Evolutionary conservation across 2,888 invertebrate genomes (phyloP), one percentile per base, ranked within the genome.

Genomic region (Caenorhabditis japonica): DNA sequence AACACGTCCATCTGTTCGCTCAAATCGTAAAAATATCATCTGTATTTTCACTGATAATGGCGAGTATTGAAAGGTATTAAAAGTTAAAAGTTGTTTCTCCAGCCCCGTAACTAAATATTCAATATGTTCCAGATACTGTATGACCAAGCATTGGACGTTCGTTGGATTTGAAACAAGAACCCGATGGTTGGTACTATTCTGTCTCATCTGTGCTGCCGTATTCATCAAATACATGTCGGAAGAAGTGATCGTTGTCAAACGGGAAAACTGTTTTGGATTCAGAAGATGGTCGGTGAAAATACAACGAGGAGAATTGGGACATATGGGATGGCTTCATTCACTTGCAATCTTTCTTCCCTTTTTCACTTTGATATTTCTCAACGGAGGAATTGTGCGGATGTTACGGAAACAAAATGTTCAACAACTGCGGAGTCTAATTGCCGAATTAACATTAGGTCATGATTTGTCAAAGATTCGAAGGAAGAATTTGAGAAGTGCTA

Each of bases 301-400:
- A 3, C 52, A 72, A 33, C 44, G 75, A 30, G 69, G 59, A 17
- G 59, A 68, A 23, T 36, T 60, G 0, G 68, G 73, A 15, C 60
- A 75, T 23, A 66, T 77, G 49, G 77, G 77, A 33, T 46, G 76
- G 44, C 33, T 80, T 0, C 74, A 80, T 39, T 75, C 76, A 4
- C 21, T 80, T 1, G 71, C 77, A 15, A 84, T 86, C n/a, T 76
- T 77, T 10, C 58, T 84, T 4, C 85, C 86, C 4, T 86, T 86
- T 44, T 75, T 82, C 56, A 85, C 85, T 1, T 68, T 86, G 13
- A 79, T 86, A n/a, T 85, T 85, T 49, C 68, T 86, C 7, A 86
- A 86, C 62, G 86, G 85, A 5, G 85, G 85, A 15, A 86, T 87
- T 46, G 86, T 86, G 4, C 68, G 81, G 27, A 86, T 85, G 85